Base-by-base conservation (phyloP, 2,888 invertebrate species). In the Lymantria dispar region DNA sequence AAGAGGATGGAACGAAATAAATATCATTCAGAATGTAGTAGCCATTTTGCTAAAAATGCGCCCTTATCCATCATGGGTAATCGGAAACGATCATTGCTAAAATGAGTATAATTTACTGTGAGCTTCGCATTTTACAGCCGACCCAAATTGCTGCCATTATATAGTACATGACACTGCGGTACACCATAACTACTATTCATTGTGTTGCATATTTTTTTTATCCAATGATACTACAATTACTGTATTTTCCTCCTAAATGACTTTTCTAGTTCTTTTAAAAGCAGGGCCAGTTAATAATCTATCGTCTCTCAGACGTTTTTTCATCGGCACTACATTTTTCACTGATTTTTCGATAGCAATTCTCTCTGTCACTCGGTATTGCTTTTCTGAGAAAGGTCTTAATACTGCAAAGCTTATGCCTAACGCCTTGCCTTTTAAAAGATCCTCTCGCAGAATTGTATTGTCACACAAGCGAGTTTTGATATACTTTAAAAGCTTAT, bases 31-130 rank as follows among this genome's bases (percentile, higher is more conserved):
- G 65, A 72, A 70, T 68, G 62, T 72, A 70, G 70, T 72, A 70
- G 72, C 68, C 66, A 64, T 74, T 73, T 65, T 67, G 60, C 73
- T 76, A 72, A 73, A 77, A 79, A 77, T 72, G 75, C 70, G 70
- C 60, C 64, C 64, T 69, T 73, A 80, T 86, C 78, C 78, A 85
- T 87, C 85, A 85, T 74, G 74, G 79, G 82, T 85, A 87, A 87
- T 86, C 87, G 87, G 87, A 88, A 87, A 72, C 83, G 84, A 86
- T 87, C 86, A 84, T 81, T 86, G 82, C 83, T 80, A 76, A 83
- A 84, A 86, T 83, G 84, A 82, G 81, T 78, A 81, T 86, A 85
- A 87, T 89, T 87, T 83, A 80, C 78, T 72, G 72, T 71, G 80
- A 76, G 79, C 76, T 75, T 72, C 79, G 74, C 76, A 79, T 83